Base-by-base conservation (phyloP, 37 sponge, comb jelly and placozoan species). In the Chondrosia reniformis region DNA sequence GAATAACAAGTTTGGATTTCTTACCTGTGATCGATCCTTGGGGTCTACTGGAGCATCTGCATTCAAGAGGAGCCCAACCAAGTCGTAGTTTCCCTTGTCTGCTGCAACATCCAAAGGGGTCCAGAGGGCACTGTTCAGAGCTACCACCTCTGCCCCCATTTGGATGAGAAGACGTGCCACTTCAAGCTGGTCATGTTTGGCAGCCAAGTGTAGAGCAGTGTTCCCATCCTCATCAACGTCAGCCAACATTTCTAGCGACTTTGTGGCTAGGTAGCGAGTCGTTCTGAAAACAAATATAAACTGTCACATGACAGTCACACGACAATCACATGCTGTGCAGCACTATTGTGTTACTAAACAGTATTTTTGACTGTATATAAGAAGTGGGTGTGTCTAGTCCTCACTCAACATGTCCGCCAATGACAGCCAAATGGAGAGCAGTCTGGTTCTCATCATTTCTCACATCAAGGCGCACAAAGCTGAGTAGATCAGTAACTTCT, bases 211-310 rank as follows among this genome's bases (percentile, higher is more conserved):
- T 12, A 97, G 91, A 0, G 99, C 87, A 15, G 84, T 85, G 88
- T 97, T 97, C 0, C 81, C 79, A 54, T 81, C 83, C 65, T 97
- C 98, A 76, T 97, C 98, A 39, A 91, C 97, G 63, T 88, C 94
- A 13, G 69, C 34, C n/a, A 91, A n/a, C n/a, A n/a, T n/a, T n/a
- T n/a, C n/a, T n/a, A n/a, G n/a, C n/a, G 28, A 33, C 33, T 64
- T 64, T n/a, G 17, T n/a, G 6, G 33, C 66, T 19, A 64, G 36
- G 66, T 30, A 64, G 31, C 66, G 31, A 4, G 33, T 36, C 28
- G 33, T 19, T 4, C 66, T 64, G 36, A 64, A 64, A 2, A 7
- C 31, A 64, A 8, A 28, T 24, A 28, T 24, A 56, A 28, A 2
- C 6, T 28, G 58, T 28, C 52, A 49, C 15, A 28, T 8, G 58